Evolutionary conservation across 2,113 vertebrate species (phyloP), one percentile per base, ranked within the genome.

Genomic region (Hystrix cristata): DNA sequence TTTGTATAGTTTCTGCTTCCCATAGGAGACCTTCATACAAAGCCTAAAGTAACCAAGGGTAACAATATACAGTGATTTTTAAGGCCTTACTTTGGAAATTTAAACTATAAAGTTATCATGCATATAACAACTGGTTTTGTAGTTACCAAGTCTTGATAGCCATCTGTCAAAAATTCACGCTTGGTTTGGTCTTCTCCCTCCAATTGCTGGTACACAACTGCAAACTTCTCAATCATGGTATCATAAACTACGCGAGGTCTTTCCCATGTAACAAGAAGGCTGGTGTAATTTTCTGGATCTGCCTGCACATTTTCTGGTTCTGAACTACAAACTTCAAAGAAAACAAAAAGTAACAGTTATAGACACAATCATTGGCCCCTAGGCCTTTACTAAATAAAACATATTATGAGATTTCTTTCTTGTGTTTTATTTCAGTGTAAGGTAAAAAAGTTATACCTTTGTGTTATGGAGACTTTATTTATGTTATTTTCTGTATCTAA

Each of bases 91-190:
- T n/a, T 95, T 95, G 76, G 64, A 93, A 84, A 76, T 65, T 76
- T 57, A 97, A 94, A 84, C 60, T 69, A 60, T 5, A 60, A 81
- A 38, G 16, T 83, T 72, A 93, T 59, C 38, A 93, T 76, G 57
- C 64, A 98, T 16, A 83, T 98, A 98, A 91, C 85, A 95, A 95
- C 91, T 94, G 95, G 98, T 96, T 90, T 95, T 85, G 92, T 95
- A 98, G 97, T 99, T 99, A 99, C 99, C 99, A 99, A 99, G 97
- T 99, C 99, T 98, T 99, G 99, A 99, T 99, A 99, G 97, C 99
- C 99, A 85, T 99, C 99, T 14, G 99, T 99, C 98, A 99, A 98
- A 98, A 99, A 99, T 79, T 99, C 98, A 11, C 98, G 99, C 97
- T 99, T 98, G 64, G 98, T 98, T 82, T 98, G 96, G 96, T 99